Percentiles rank a stretch among this genome's conserved stretches.
These are phyloP conservation scores for Rhabdomys dilectus DNA, from an alignment of 2,113 vertebrate species.

Conservation along the genomic window DNA sequence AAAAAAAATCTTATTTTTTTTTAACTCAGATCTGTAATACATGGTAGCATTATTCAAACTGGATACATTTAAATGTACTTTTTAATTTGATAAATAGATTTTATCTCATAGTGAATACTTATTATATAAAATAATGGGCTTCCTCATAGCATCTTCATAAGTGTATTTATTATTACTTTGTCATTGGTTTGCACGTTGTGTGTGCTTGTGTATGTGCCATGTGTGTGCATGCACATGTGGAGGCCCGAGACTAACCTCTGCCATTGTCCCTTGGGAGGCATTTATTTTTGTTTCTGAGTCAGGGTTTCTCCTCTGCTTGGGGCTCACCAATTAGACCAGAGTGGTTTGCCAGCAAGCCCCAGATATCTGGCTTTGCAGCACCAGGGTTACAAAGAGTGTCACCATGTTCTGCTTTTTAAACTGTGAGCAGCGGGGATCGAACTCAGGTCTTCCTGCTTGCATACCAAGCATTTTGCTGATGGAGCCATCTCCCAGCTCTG, in stretches of 20 bases:
- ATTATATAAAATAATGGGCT: not conserved
- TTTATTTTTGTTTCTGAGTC: not conserved
- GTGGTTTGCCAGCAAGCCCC: not conserved
- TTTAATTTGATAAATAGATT: not conserved
- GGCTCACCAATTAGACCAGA: too few relatives aligned
- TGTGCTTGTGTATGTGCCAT: too few relatives aligned
- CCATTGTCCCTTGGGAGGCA: too few relatives aligned
- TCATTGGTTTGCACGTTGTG: not conserved
- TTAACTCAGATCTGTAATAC: not conserved
- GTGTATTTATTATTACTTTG: not conserved
- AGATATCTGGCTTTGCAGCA: not conserved
- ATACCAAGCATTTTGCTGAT: not conserved
- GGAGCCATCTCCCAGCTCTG: not conserved
- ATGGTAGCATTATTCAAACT: not conserved
- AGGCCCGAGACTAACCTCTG: not conserved
- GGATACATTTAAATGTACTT: not conserved
- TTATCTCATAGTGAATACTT: not conserved
- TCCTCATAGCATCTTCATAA: not conserved
- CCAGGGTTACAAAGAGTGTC: too few relatives aligned
- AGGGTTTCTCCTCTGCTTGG: not conserved
- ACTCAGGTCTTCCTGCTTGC: not conserved
- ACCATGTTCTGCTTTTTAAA: not conserved
- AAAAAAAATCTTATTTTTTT: not conserved
- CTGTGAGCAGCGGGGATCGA: not conserved
- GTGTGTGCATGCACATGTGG: too few relatives aligned